Base-by-base conservation (phyloP, 2,797 vertebrate species). In the Allobates femoralis region DNA sequence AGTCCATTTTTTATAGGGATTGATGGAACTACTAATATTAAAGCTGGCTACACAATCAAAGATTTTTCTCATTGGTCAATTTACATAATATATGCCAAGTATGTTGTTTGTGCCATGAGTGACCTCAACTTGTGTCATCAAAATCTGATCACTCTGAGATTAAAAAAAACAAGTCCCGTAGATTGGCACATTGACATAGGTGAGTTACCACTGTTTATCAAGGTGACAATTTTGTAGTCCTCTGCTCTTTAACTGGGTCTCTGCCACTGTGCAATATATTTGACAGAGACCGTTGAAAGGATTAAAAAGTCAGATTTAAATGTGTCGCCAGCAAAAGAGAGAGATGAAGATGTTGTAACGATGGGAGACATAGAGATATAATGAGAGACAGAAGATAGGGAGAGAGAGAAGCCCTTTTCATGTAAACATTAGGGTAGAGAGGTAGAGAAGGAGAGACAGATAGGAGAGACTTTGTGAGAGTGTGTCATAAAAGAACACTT, bases 371-470 rank as follows among this genome's bases (percentile, higher is more conserved):
- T 60, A 74, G 21, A 53, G 32, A 69, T 30, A 79, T 21, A 55
- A 62, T 75, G 76, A 79, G 41, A 62, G 69, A 64, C 66, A 56
- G 53, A 62, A 86, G 79, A 79, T 69, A 73, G 86, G n/a, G 50
- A 74, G 69, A 87, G 34, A 84, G 81, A 87, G 81, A 66, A 88
- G 87, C 87, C 87, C 87, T 88, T 88, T 88, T 81, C 67, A 88
- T 88, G 87, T 88, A 88, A 88, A 88, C 83, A 88, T 85, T 85
- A 81, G 87, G 87, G 34, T 64, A 85, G 67, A 88, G 87, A 88
- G 87, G 87, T 88, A 88, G 87, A 85, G 78, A 85, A 87, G 83
- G 87, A 85, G 77, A 81, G 74, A 88, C 56, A 84, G 55, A 74
- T 19, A 81, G 56, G 28, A 86, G 79, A 82, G 79, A 86, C 58